Base-by-base conservation (phyloP, 35 echinoderm and acorn worm species). In the Ophioderma brevispina region DNA sequence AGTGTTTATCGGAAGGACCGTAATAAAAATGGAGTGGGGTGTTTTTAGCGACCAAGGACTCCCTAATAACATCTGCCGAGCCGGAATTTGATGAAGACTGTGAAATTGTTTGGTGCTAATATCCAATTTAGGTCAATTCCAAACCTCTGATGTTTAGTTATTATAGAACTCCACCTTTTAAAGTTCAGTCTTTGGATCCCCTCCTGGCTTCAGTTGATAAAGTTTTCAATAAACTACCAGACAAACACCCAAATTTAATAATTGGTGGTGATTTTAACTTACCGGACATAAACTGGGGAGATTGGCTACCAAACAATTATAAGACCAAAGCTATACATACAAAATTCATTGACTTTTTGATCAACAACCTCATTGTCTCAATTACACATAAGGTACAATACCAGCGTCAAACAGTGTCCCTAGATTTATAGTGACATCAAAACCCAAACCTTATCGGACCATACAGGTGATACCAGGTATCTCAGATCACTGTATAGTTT, bases 91-190 rank as follows among this genome's bases (percentile, higher is more conserved):
- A 80, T 37, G 31, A 1, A 25, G 23, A 86, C 31, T 28, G 90
- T 86, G 90, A 92, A 86, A 86, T 83, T 49, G 59, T 86, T 34
- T 85, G 82, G 90, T n/a, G 64, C 64, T 8, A 86, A 79, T 28
- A 75, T 92, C 30, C 81, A 92, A 40, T 90, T 83, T 80, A 40
- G 75, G n/a, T n/a, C 1, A 86, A 92, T 55, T 63, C 82, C 43
- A 92, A 86, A 76, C 90, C 90, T 3, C 23, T 85, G 40, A 49
- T 92, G 33, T n/a, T 92, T 4, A 92, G 90, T 76, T 90, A 75
- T 32, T 76, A 90, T 33, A 86, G 90, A 78, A 3, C 90, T 35
- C 80, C 81, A 55, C 18, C 13, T 17, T 79, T 75, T 50, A 38
- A 84, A 82, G n/a, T 2, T 30, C 15, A 79, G 35, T 37, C 85